phyloP scores from a whole-genome alignment of 2,113 vertebrate genomes.

The Eclectus roratus region DNA sequence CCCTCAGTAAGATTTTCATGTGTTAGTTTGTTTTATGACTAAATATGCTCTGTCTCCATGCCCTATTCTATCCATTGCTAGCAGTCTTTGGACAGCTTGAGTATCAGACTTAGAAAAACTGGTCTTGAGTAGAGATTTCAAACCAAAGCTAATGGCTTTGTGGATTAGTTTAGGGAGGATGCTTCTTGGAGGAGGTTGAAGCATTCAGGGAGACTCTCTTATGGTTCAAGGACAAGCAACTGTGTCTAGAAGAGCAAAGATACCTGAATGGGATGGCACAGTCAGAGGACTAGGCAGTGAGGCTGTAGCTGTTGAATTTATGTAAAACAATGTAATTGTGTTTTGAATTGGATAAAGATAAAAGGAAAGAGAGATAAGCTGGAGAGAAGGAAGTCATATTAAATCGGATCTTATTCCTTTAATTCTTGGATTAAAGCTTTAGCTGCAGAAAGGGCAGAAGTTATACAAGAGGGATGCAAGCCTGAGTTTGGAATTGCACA shows the following conservation, averaged over 20 bases:
- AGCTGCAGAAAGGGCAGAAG: constrained; percentile 15
- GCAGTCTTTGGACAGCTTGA: background rate
- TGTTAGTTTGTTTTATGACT: background rate
- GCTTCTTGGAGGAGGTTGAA: background rate
- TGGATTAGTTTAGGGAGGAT: background rate
- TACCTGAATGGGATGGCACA: background rate
- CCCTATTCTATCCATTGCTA: background rate
- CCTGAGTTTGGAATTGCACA: background rate
- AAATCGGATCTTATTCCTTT: constrained; percentile 32
- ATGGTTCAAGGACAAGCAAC: background rate
- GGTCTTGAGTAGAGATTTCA: background rate
- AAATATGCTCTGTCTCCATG: background rate
- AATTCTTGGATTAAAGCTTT: constrained; percentile 58
- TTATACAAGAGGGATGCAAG: background rate
- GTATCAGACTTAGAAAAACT: background rate
- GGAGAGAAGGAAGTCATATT: background rate
- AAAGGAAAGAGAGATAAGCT: background rate
- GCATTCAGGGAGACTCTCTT: background rate
- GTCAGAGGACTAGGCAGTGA: background rate
- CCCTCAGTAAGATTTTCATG: background rate
- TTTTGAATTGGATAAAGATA: constrained; percentile 6
- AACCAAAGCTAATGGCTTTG: background rate
- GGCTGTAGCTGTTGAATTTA: background rate
- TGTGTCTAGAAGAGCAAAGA: background rate
- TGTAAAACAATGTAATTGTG: background rate